Evolutionary conservation across 1,140 invertebrate species (phyloP), one percentile per base, ranked within the genome.

Genomic region (Drosophila novamexicana): DNA sequence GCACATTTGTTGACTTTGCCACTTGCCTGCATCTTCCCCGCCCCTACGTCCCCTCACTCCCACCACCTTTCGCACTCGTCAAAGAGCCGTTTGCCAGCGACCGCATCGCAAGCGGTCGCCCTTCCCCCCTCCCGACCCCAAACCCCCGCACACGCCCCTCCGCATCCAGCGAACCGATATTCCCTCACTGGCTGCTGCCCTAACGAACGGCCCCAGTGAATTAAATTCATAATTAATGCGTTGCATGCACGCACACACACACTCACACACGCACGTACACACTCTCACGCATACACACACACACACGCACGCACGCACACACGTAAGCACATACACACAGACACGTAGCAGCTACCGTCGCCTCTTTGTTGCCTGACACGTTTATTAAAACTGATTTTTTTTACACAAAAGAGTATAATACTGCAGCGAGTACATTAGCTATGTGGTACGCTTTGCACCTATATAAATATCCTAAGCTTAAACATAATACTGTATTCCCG

Each of bases 141-240:
- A n/a, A 29, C 5, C 22, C 22, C 22, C 22, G 22, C 22, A 29
- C 22, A 29, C 22, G 61, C 1, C 34, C 34, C 14, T 9, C 53
- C 14, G 10, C 22, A 14, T 37, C 54, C 22, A 0, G 9, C 37
- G 0, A 57, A 54, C 16, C 49, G 53, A 58, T 72, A 53, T 54
- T 73, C 54, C 70, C 70, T 49, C 67, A 54, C 22, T 36, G 37
- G 32, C n/a, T 42, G 45, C n/a, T 52, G 54, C 62, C 67, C 68
- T 70, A 72, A 50, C 67, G 57, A 71, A 73, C 75, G 74, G 79
- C 72, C 84, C 75, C 66, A 82, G 64, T 89, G 84, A 88, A 88
- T 89, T 88, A 88, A 84, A 88, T 88, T 88, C 84, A 88, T 88
- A 88, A 88, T 88, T 88, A 88, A 88, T 88, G 84, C 84, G 84